A percentile compares a stretch with the other conserved stretches of the same genome.
These are phyloP conservation scores for Eudyptes chrysolophus DNA, from an alignment of 2,113 vertebrate species.

Conservation along the genomic window DNA sequence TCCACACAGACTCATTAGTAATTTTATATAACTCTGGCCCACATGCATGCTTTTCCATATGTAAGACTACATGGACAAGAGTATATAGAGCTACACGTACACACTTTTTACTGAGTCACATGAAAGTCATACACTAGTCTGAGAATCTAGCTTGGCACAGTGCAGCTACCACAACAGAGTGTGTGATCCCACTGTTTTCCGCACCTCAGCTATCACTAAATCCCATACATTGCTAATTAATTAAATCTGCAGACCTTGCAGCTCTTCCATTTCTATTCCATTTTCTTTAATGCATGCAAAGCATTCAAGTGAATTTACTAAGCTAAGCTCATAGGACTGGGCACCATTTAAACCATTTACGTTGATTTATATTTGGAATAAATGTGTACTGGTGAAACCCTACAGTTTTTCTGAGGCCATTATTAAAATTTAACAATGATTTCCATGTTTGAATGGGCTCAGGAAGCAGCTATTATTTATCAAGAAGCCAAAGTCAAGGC, in stretches of 20 bases:
- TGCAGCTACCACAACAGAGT: neutral
- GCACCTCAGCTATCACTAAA: neutral
- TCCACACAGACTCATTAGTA: neutral
- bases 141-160: neutral
- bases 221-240: neutral
- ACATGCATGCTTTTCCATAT: neutral
- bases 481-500: slow-evolving; percentile 47
- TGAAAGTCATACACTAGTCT: neutral
- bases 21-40: neutral
- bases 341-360: neutral
- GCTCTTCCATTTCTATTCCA: neutral
- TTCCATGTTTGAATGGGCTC: slow-evolving; percentile 32
- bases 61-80: neutral
- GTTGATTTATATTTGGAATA: neutral
- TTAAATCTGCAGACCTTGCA: neutral
- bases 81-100: neutral
- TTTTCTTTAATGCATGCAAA: neutral
- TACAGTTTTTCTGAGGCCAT: neutral
- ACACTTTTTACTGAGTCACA: neutral
- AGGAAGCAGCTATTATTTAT: slow-evolving; percentile 58
- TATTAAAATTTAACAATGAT: slow-evolving; percentile 59
- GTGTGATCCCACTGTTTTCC: neutral
- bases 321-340: neutral
- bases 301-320: neutral
- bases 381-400: neutral